A percentile compares a stretch with the other conserved stretches of the same genome.
Conservation (phyloP, 2,888 invertebrate genomes). For the Diplolepis rosae region DNA sequence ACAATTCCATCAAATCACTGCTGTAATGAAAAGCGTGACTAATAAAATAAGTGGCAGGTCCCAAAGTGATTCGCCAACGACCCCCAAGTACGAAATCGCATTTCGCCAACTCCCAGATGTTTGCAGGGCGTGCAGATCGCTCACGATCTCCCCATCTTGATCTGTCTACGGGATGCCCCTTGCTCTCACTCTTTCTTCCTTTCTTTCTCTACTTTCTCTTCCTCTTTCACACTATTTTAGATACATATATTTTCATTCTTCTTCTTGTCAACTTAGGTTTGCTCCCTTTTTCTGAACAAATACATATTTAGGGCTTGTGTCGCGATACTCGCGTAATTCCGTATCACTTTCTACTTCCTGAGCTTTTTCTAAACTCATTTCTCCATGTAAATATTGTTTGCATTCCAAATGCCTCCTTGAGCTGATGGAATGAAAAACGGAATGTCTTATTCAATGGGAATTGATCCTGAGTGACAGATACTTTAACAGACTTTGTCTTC, state of each 20-base stretch:
- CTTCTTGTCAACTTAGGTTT: constrained; percentile 5
- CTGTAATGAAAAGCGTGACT: constrained; percentile 66
- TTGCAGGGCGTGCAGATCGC: constrained; percentile 44
- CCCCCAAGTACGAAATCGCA: constrained; percentile 58
- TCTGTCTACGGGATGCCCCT: constrained; percentile 39
- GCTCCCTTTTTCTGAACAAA: constrained; percentile 35
- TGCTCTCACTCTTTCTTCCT: constrained; percentile 25
- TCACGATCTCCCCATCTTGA: constrained; percentile 39
- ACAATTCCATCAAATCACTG: constrained; percentile 65
- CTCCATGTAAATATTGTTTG: constrained; percentile 71
- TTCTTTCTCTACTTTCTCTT: constrained; percentile 41
- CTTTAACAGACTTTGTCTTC: no score
- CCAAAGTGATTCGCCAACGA: constrained; percentile 55
- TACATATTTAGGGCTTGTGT: constrained; percentile 57
- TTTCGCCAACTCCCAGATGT: constrained; percentile 48
- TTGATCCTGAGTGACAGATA: constrained; percentile 17
- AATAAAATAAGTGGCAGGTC: constrained; percentile 65
- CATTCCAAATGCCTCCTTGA: constrained; percentile 45
- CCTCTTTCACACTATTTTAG: not conserved
- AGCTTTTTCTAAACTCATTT: constrained; percentile 68
- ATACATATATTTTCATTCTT: constrained; percentile 13
- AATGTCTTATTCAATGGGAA: not conserved
- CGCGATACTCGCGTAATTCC: constrained; percentile 36
- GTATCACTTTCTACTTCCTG: constrained; percentile 54
- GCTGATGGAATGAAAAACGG: constrained; percentile 36